Percentiles rank a stretch among this genome's conserved stretches.
Evolutionary conservation across 2,797 vertebrate genomes (phyloP).

Genomic region (Natrix natrix): DNA sequence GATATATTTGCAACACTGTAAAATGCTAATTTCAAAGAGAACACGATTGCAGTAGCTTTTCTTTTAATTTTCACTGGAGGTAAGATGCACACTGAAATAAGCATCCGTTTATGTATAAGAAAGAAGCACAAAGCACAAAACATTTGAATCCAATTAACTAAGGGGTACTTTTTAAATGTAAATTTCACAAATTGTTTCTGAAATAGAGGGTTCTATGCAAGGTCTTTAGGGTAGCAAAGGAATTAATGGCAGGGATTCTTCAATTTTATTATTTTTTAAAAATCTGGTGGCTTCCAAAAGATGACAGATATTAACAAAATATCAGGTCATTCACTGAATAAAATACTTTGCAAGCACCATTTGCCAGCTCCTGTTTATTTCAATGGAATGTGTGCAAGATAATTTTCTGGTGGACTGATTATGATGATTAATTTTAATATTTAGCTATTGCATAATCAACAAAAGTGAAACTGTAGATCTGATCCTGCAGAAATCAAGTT

Average conservation of each 20-base stretch:
- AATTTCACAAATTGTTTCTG: not conserved
- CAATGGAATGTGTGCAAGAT: not conserved
- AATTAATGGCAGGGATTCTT: not conserved
- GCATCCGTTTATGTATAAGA: not conserved
- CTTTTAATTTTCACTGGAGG: slow-evolving; percentile 32
- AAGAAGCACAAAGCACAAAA: not conserved
- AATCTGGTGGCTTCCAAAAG: not conserved
- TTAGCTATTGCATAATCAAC: not conserved
- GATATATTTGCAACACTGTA: slow-evolving; percentile 16
- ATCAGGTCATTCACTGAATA: not conserved
- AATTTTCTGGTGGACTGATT: not conserved
- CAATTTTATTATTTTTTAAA: not conserved
- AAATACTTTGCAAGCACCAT: not conserved
- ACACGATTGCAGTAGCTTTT: not conserved
- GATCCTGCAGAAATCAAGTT: not conserved
- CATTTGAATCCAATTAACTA: not conserved
- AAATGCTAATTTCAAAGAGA: slow-evolving; percentile 14
- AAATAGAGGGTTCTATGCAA: not conserved
- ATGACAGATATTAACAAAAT: not conserved
- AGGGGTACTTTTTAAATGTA: not conserved
- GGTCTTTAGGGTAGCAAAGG: not conserved
- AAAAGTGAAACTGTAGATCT: not conserved
- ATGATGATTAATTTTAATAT: not conserved
- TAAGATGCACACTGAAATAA: accelerated
- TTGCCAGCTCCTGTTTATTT: not conserved